These are phyloP conservation scores for Drosophila kanekoi DNA, from an alignment of 2,888 invertebrate genomes.

Conservation along the genomic window DNA sequence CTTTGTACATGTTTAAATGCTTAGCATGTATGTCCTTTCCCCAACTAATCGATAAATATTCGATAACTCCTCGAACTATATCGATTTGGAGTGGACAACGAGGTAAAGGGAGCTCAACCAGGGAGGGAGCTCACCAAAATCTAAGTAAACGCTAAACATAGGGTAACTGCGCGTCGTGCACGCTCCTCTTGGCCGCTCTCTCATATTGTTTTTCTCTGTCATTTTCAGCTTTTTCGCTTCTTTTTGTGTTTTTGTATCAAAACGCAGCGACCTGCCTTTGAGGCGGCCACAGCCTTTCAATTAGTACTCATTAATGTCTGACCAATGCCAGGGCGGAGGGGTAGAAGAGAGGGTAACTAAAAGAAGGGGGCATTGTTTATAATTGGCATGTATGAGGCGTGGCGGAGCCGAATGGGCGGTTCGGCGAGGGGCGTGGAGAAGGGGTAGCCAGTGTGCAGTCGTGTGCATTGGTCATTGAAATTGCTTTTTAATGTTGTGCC, in stretches of 20 bases:
- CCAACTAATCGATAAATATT: too few relatives aligned
- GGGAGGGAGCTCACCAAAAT: too few relatives aligned
- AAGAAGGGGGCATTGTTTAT: constrained; percentile 59
- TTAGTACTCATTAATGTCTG: constrained; percentile 69
- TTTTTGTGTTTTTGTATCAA: constrained; percentile 51
- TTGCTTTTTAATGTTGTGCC: constrained; percentile 68
- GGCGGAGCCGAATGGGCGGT: background rate
- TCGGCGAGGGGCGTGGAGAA: constrained; percentile 2
- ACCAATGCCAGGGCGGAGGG: background rate
- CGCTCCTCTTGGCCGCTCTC: too few relatives aligned
- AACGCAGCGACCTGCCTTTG: constrained; percentile 49
- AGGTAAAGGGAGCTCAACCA: too few relatives aligned
- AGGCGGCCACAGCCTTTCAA: constrained; percentile 59
- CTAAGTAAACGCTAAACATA: too few relatives aligned
- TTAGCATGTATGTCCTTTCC: too few relatives aligned
- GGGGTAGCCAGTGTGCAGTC: constrained; percentile 50
- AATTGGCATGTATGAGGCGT: constrained; percentile 52
- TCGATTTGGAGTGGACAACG: too few relatives aligned
- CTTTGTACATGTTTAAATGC: too few relatives aligned
- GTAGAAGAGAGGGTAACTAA: too few relatives aligned
- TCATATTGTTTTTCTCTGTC: constrained; percentile 8
- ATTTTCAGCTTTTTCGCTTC: background rate
- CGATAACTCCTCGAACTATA: too few relatives aligned
- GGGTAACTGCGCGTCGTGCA: too few relatives aligned
- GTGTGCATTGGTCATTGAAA: constrained; percentile 74